Evolutionary conservation across 2,888 invertebrate genomes (phyloP).

Genomic region (Orchesella flavescens): DNA sequence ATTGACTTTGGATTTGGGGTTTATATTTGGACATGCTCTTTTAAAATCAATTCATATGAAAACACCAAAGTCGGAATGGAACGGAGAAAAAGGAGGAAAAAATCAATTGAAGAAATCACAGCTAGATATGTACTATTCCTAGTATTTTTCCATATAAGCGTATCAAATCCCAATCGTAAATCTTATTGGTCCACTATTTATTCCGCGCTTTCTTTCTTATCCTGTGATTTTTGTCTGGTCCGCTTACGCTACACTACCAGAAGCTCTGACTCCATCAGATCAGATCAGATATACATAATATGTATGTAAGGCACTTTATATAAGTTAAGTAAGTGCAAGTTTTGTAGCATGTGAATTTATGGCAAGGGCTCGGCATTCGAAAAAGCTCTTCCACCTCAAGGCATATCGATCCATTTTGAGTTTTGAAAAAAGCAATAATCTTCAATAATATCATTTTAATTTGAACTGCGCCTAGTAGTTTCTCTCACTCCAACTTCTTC

Average conservation of each 20-base stretch:
- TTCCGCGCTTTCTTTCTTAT: neutral
- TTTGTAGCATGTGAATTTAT: conserved; percentile 2
- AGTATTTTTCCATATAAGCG: conserved; percentile 49
- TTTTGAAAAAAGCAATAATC: conserved; percentile 39
- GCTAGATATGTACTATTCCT: conserved; percentile 22
- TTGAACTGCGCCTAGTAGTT: conserved; percentile 37
- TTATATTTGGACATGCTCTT: conserved; percentile 27
- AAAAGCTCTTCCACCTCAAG: conserved; percentile 28
- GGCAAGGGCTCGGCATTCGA: conserved; percentile 23
- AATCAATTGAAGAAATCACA: conserved; percentile 54
- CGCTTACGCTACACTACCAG: neutral
- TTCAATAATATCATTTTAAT: conserved; percentile 54
- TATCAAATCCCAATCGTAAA: conserved; percentile 57
- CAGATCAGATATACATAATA: too few relatives aligned
- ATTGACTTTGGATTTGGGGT: conserved; percentile 39
- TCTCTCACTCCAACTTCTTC: neutral
- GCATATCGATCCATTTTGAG: conserved; percentile 21
- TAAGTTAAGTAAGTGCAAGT: neutral
- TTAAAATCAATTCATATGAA: conserved; percentile 13
- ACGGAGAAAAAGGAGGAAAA: conserved; percentile 17
- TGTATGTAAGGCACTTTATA: neutral
- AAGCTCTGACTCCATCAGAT: neutral
- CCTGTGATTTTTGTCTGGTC: conserved; percentile 16
- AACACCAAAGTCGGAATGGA: neutral
- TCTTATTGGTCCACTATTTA: conserved; percentile 32